These are phyloP conservation scores for Parauchenoglanis punctatus DNA, from an alignment of 2,797 vertebrate genomes.

Conservation along the genomic window DNA sequence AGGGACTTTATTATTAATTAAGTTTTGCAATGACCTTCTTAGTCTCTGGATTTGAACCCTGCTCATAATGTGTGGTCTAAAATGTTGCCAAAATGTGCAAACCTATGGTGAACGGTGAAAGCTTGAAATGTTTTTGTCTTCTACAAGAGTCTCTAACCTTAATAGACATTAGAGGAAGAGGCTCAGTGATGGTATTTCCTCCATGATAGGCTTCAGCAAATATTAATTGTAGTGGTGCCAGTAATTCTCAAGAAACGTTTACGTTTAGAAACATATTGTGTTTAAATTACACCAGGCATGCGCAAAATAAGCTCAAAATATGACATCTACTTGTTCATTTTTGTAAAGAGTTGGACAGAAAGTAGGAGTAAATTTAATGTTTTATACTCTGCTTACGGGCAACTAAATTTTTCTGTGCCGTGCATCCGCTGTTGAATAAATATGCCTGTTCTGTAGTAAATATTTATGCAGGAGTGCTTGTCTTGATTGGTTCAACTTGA, in stretches of 20 bases:
- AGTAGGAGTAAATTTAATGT: conserved; percentile 21
- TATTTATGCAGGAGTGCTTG: conserved; percentile 43
- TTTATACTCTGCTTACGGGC: conserved; percentile 25
- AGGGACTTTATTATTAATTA: not conserved
- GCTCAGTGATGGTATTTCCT: not conserved
- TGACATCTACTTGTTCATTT: not conserved
- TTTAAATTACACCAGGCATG: not conserved
- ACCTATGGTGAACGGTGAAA: not conserved
- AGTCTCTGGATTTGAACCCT: not conserved
- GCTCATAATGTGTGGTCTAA: not conserved
- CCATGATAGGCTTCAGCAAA: not conserved
- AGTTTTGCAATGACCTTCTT: not conserved
- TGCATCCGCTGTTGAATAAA: conserved; percentile 41
- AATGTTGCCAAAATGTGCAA: not conserved
- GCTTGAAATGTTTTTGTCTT: not conserved
- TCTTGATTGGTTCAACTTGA: conserved; percentile 32
- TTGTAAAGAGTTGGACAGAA: not conserved
- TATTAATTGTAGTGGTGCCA: not conserved
- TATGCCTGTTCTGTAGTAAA: conserved; percentile 45
- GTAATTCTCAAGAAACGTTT: not conserved
- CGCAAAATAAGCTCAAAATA: not conserved
- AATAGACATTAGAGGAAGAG: not conserved
- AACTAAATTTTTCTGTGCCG: conserved; percentile 33
- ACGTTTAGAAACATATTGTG: not conserved
- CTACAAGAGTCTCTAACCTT: not conserved